A percentile compares a stretch with the other conserved stretches of the same genome.
phyloP scores from a whole-genome alignment of 2,113 vertebrate genomes.

The Erythrocercus mccallii region DNA sequence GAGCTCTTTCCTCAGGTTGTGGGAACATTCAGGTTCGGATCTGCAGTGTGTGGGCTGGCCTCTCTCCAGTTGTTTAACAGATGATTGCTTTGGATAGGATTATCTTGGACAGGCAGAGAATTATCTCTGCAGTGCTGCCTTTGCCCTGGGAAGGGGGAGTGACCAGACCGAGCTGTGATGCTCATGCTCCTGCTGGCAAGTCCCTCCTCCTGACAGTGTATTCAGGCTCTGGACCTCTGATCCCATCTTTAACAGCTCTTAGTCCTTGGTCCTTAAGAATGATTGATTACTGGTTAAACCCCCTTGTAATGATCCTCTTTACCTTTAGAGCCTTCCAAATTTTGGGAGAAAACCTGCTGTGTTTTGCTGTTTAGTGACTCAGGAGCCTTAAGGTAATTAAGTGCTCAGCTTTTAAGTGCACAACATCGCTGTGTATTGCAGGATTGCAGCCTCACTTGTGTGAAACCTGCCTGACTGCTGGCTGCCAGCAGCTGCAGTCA shows the following conservation, averaged over 20 bases:
- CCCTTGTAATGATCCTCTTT: background rate
- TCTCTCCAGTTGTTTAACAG: slow-evolving; percentile 19
- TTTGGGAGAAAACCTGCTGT: background rate
- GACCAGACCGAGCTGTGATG: rapidly evolving
- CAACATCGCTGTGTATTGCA: background rate
- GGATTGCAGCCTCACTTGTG: background rate
- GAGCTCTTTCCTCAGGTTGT: slow-evolving; percentile 20
- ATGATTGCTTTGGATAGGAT: slow-evolving; percentile 45
- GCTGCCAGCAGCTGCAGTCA: background rate
- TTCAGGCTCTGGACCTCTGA: background rate
- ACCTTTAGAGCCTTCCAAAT: background rate
- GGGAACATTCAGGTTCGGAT: slow-evolving; percentile 24
- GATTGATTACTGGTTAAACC: background rate
- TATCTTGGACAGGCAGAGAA: slow-evolving; percentile 46
- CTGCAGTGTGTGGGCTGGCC: slow-evolving; percentile 38
- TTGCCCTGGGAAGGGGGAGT: background rate
- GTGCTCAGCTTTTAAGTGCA: background rate
- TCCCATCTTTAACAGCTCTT: background rate
- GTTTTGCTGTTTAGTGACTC: background rate
- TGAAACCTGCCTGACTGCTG: background rate
- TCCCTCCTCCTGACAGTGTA: background rate
- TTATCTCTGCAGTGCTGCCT: background rate
- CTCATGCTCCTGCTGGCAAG: background rate
- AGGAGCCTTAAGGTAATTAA: background rate
- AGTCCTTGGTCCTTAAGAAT: background rate